These are phyloP conservation scores for Ammodytes dubius DNA, from an alignment of 2,113 vertebrate genomes.

Conservation along the genomic window DNA sequence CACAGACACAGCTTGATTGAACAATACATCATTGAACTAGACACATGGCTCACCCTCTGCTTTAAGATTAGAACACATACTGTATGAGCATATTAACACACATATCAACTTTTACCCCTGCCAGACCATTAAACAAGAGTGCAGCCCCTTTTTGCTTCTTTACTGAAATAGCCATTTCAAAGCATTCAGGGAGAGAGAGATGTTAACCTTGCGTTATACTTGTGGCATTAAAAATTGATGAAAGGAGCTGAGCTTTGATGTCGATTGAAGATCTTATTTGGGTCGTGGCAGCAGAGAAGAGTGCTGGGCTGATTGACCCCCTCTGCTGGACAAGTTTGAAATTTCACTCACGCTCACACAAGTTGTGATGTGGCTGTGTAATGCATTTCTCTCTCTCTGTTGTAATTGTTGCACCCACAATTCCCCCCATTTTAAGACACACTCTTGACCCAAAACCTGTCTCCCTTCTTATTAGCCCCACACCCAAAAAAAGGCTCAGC, in stretches of 20 bases:
- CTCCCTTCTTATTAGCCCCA: constrained; percentile 30
- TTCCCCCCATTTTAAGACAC: neutral
- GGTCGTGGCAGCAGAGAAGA: constrained; percentile 57
- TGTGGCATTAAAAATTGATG: constrained; percentile 85
- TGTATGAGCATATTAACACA: constrained; percentile 10
- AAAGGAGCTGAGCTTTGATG: constrained; percentile 81
- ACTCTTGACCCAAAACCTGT: constrained; percentile 64
- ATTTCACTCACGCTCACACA: neutral
- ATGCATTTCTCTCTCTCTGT: neutral
- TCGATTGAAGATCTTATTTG: constrained; percentile 79
- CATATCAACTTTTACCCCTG: constrained; percentile 37
- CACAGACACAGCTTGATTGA: constrained; percentile 53
- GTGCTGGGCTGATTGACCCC: constrained; percentile 36
- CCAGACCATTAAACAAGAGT: constrained; percentile 72
- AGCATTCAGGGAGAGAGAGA: constrained; percentile 75
- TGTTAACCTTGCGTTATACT: constrained; percentile 82
- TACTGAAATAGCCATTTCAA: constrained; percentile 81
- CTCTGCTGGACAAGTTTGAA: constrained; percentile 69
- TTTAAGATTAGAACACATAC: constrained; percentile 20
- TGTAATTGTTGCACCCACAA: constrained; percentile 17
- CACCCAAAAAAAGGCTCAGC: constrained; percentile 29
- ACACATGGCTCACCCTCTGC: constrained; percentile 57
- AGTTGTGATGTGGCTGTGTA: neutral
- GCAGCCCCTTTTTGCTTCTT: constrained; percentile 67
- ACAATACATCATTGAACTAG: constrained; percentile 59